Percentiles rank a stretch among this genome's conserved stretches.
Evolutionary conservation across 2,888 invertebrate species (phyloP).

Genomic region (Ceratothoa steindachneri): DNA sequence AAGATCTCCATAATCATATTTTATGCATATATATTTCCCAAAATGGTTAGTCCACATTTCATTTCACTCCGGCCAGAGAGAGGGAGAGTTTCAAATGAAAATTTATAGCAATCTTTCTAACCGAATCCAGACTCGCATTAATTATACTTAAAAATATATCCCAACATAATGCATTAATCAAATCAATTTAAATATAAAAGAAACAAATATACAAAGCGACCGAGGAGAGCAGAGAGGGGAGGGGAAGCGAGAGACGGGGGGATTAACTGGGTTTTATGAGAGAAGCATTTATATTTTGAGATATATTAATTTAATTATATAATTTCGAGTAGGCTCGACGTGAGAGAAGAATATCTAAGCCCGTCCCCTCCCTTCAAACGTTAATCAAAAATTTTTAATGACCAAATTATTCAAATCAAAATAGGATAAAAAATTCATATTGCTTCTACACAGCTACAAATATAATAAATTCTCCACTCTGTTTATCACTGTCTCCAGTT

Average conservation of each 20-base stretch:
- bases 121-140: neutral
- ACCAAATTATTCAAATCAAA: slow-evolving; percentile 3
- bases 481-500: too few species aligned
- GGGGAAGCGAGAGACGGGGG: neutral
- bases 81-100: slow-evolving; percentile 10
- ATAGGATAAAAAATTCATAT: neutral
- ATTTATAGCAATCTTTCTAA: slow-evolving; percentile 27
- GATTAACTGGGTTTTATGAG: neutral
- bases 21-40: slow-evolving; percentile 11
- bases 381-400: slow-evolving; percentile 10
- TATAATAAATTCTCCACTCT: too few species aligned
- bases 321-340: too few species aligned
- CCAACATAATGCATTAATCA: slow-evolving; percentile 9
- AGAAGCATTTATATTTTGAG: neutral
- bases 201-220: neutral
- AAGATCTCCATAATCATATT: slow-evolving; percentile 12
- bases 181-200: slow-evolving; percentile 13
- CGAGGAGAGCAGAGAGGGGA: too few species aligned
- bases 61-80: too few species aligned
- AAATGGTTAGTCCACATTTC: slow-evolving; percentile 15
- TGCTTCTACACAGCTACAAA: too few species aligned
- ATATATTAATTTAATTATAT: too few species aligned
- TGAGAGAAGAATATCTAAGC: neutral
- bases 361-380: neutral
- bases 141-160: slow-evolving; percentile 11